Conservation (phyloP, 1,140 invertebrate genomes). For the Hesperophylax magnus region DNA sequence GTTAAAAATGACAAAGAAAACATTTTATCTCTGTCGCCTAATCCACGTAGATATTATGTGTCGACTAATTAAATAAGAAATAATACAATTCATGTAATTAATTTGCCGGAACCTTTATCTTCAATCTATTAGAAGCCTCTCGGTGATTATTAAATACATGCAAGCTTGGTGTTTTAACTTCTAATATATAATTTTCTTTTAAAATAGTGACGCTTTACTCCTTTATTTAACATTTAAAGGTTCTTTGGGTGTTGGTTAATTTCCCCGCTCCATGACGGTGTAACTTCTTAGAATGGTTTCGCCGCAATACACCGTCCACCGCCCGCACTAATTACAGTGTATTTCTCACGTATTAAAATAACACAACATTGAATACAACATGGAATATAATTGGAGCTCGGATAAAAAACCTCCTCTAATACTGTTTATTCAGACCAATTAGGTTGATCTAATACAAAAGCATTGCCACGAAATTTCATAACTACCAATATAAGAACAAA, state of each 20-base stretch:
- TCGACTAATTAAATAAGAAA: too few relatives aligned
- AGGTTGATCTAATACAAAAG: conserved; percentile 41
- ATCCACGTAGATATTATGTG: too few relatives aligned
- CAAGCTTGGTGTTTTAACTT: too few relatives aligned
- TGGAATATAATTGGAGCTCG: conserved; percentile 43
- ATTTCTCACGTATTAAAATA: conserved; percentile 50
- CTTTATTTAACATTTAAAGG: too few relatives aligned
- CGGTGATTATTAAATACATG: too few relatives aligned
- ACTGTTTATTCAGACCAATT: conserved; percentile 56
- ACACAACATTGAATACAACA: conserved; percentile 46
- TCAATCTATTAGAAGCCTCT: too few relatives aligned
- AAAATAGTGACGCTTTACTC: too few relatives aligned
- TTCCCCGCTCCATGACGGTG: conserved; percentile 18
- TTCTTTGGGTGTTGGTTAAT: not conserved
- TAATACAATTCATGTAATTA: too few relatives aligned
- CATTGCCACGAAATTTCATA: conserved; percentile 7
- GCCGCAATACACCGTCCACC: not conserved
- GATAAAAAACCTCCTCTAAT: conserved; percentile 40
- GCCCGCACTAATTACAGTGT: conserved; percentile 44
- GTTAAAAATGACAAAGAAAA: too few relatives aligned
- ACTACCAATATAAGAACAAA: conserved; percentile 39
- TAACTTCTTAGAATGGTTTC: conserved; percentile 17
- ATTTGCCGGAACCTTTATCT: too few relatives aligned
- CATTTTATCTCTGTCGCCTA: too few relatives aligned
- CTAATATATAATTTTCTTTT: too few relatives aligned